phyloP scores from a whole-genome alignment of 1,140 invertebrate species.

The Berghia stephanieae region DNA sequence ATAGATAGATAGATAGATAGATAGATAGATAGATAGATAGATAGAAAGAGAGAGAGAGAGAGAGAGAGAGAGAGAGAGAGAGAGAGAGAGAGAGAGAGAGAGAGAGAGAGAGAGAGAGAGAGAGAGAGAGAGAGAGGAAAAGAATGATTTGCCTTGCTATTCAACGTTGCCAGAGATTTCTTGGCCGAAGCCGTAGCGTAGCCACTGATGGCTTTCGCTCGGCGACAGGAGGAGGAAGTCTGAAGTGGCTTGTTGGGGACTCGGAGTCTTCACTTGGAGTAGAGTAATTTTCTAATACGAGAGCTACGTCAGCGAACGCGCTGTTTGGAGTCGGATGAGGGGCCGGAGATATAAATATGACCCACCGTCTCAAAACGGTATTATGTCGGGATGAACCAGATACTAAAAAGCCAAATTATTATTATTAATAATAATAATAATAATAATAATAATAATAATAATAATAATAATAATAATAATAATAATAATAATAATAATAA shows the following conservation, averaged over 20 bases:
- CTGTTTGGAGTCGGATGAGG: not conserved
- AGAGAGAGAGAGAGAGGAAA: not conserved
- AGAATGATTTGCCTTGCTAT: not conserved
- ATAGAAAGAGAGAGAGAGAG: not conserved
- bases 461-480: conserved; percentile 1
- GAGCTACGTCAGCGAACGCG: not conserved
- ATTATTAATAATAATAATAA: not conserved
- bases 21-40: not conserved
- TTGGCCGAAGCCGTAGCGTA: not conserved
- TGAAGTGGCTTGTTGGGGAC: too few relatives aligned
- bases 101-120: conserved; percentile 1
- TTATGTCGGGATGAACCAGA: not conserved
- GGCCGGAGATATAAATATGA: not conserved
- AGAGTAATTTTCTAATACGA: not conserved
- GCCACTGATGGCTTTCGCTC: too few relatives aligned
- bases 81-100: not conserved
- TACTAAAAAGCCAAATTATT: not conserved
- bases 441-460: not conserved
- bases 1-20: not conserved
- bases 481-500: not conserved
- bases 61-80: not conserved
- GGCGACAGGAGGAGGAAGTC: too few relatives aligned
- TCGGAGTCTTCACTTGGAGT: too few relatives aligned
- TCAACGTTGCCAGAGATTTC: not conserved
- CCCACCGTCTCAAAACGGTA: not conserved